Percentiles rank a stretch among this genome's conserved stretches.
These are phyloP conservation scores for Bugulina stolonifera DNA, from an alignment of 2,888 invertebrate genomes.

Conservation along the genomic window DNA sequence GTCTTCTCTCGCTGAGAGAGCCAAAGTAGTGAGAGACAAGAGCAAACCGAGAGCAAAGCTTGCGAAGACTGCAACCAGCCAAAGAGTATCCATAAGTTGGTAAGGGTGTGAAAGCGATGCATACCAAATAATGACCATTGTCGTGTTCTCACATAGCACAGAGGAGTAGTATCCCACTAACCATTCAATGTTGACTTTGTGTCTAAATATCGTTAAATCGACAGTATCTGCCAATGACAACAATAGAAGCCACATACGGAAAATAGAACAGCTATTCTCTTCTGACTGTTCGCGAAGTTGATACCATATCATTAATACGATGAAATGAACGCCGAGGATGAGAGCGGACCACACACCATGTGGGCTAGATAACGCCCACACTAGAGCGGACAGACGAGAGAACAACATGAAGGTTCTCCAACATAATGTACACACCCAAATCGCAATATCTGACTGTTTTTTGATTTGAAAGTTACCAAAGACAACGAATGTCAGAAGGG, in stretches of 20 bases:
- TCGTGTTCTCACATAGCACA: not conserved
- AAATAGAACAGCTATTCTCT: not conserved
- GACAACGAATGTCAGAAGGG: not conserved
- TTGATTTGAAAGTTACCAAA: not conserved
- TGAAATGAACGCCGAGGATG: not conserved
- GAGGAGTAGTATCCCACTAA: not conserved
- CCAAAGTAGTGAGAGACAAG: not conserved
- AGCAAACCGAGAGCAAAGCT: slow-evolving; percentile 7
- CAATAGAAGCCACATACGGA: not conserved
- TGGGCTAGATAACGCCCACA: not conserved
- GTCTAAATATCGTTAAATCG: not conserved
- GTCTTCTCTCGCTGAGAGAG: not conserved
- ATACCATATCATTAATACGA: slow-evolving; percentile 17
- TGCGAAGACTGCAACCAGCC: slow-evolving; percentile 10
- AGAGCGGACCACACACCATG: not conserved
- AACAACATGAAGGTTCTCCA: slow-evolving; percentile 15
- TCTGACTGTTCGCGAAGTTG: not conserved
- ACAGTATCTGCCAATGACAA: not conserved
- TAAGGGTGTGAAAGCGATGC: not conserved
- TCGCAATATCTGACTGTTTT: not conserved
- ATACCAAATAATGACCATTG: slow-evolving; percentile 1
- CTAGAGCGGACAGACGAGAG: not conserved
- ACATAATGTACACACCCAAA: not conserved
- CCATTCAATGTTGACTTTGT: not conserved
- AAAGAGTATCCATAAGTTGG: not conserved